Base-by-base conservation (phyloP, 35 echinoderm and acorn worm species). In the Holothuria glaberrima region DNA sequence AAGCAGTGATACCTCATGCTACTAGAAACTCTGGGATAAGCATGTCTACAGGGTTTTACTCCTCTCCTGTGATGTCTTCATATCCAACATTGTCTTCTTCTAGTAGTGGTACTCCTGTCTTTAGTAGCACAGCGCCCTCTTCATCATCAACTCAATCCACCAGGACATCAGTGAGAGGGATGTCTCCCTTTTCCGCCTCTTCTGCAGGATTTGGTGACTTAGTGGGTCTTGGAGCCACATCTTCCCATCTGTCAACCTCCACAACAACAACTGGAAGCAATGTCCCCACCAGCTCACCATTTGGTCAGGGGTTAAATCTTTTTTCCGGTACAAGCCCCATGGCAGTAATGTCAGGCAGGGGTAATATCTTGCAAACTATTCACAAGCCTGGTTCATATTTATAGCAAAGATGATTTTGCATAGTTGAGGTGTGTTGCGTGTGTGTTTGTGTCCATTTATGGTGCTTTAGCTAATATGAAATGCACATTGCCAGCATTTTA, bases 1-100 rank as follows among this genome's bases (percentile, higher is more conserved):
- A 75, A 58, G 91, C 91, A 29, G 83, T 92, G 58, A 88, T 92
- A 36, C 83, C 83, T 25, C 50, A 54, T 54, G 85, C 65, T 18
- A 87, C 85, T 7, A 38, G 85, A 29, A 87, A 87, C 28, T n/a
- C 50, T 17, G 85, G 85, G 32, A 29, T 29, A 24, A 87, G 61
- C n/a, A 87, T 87, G 85, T 33, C 85, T 7, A 87, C 85, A 7
- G 66, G 60, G 14, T 20, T 87, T 5, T 87, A 87, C 38, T 30
- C 59, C n/a, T 68, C 57, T 45, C 83, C 83, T 2, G 24, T 59
- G 4, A 36, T 48, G 27, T 17, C 22, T 10, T 29, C 20, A 4
- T 9, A 36, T 12, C 9, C 19, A 48, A 25, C 12, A 30, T n/a
- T n/a, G n/a, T n/a, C n/a, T n/a, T n/a, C 46, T 1, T 30, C 59